Base-by-base conservation (phyloP, 2,888 invertebrate species). In the Pristionchus exspectatus region DNA sequence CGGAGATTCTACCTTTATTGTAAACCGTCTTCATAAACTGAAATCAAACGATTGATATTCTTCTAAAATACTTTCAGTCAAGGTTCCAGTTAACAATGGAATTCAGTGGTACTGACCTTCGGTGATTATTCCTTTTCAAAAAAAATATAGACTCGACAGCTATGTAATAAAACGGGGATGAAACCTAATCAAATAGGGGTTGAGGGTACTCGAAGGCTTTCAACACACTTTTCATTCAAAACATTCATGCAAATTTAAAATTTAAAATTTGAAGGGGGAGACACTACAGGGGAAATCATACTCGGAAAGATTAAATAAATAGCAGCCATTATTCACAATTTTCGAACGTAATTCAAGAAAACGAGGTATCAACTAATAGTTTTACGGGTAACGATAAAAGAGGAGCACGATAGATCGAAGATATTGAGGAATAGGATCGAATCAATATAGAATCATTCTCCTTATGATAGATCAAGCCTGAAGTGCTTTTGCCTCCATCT, bases 251-350 rank as follows among this genome's bases (percentile, higher is more conserved):
- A 69, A 27, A 24, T 69, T 69, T 69, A n/a, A 27, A n/a, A n/a
- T 69, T 30, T 27, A 10, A 14, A 30, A 66, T 27, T 66, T 66
- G 27, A 14, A 14, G 24, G 24, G 27, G 10, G 27, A 27, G 27
- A 24, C 27, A 69, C n/a, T 69, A 69, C 69, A 69, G 69, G 14
- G 69, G 14, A 69, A 69, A 1, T 63, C 63, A 63, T 24, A 69
- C 69, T 69, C 69, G 69, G 27, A 30, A 30, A 69, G 69, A 14
- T 50, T 50, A 50, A 69, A n/a, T 69, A 69, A 69, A 69, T 69
- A 69, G 69, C 69, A 69, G 30, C 69, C 69, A 69, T 69, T 69
- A 69, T 69, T 69, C 69, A 69, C n/a, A 69, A 69, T 69, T 69
- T 69, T 30, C 30, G 69, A 69, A 69, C 69, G 24, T 69, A 69